Base-by-base conservation (phyloP, 2,888 invertebrate genomes). In the Drosophila longiperda region DNA sequence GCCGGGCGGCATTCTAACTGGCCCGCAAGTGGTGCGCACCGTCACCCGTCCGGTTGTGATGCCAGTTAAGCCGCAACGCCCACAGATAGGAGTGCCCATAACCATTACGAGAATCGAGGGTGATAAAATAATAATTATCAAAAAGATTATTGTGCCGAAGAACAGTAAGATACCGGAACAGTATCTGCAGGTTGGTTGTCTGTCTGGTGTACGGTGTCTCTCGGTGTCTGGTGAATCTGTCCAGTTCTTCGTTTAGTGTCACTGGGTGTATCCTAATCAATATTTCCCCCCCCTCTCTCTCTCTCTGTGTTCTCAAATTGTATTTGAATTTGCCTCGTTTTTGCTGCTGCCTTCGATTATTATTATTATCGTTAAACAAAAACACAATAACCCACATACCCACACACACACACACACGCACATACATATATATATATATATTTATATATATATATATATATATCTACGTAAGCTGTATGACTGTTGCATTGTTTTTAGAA, bases 51-150 rank as follows among this genome's bases (percentile, higher is more conserved):
- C 86, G 4, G 70, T 67, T 36, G 65, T 75, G 9, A 45, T 74
- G 29, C 45, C 23, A 15, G 62, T 77, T 2, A 91, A 88, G 29
- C 83, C 87, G 3, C 82, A 88, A 62, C 90, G 91, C 7, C 92
- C 91, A 0, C 83, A 83, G 66, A 69, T 81, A 0, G 93, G 93
- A 7, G 92, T 92, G 38, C 93, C 93, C 20, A 92, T 93, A 67
- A 93, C 92, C 6, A 92, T 93, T 63, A 92, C 93, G 64, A 93
- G 87, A 75, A 93, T 93, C 80, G 93, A 92, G 85, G 93, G 93
- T 66, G 93, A 93, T 83, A 93, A 93, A 83, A 93, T 93, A 52
- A 92, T 93, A 36, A 93, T 93, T 59, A 93, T 93, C 66, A 93
- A 93, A 86, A 93, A 93, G 82, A 92, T 93, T 67, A 87, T 91